Base-by-base conservation (phyloP, 1,140 invertebrate genomes). In the Ips nitidus region DNA sequence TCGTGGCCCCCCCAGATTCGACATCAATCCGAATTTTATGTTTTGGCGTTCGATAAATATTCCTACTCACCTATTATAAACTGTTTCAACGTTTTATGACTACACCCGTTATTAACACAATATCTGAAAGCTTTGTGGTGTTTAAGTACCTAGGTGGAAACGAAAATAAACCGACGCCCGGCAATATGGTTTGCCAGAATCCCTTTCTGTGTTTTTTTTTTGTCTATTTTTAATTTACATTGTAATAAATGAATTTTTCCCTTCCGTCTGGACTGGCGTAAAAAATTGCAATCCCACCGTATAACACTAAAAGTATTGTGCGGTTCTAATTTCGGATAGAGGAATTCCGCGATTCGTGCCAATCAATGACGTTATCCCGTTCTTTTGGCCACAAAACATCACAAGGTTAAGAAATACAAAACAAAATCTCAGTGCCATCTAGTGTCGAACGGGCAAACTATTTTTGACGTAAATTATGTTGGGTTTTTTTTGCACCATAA, bases 81-180 rank as follows among this genome's bases (percentile, higher is more conserved):
- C 68, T 70, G 60, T 50, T 64, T 64, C 53, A 70, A 56, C 52
- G 47, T 70, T 70, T 70, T 70, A 70, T 70, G 68, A 70, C 67
- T 70, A 52, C 60, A 45, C 47, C 42, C 52, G 61, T 45, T 70
- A 70, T 70, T 70, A 70, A 70, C 68, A 70, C 68, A 70, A 70
- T 70, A 70, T 70, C 68, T 70, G 68, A 70, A 70, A 70, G 68
- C 68, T 70, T 70, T 70, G 68, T 70, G 68, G 42, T 63, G 60
- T 70, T 70, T 70, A 64, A 70, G 68, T 70, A 70, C 68, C 68
- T 64, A 22, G 22, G 68, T 47, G 52, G 68, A 63, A 70, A 70
- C 61, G 59, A 70, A 70, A 70, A 70, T 70, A 70, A 70, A 70
- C 68, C 41, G 47, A 62, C 67, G 41, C 41, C 37, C 37, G 67